A percentile compares a stretch with the other conserved stretches of the same genome.
These are phyloP conservation scores for Chaetodon auriga DNA, from an alignment of 2,113 vertebrate species.

Conservation along the genomic window DNA sequence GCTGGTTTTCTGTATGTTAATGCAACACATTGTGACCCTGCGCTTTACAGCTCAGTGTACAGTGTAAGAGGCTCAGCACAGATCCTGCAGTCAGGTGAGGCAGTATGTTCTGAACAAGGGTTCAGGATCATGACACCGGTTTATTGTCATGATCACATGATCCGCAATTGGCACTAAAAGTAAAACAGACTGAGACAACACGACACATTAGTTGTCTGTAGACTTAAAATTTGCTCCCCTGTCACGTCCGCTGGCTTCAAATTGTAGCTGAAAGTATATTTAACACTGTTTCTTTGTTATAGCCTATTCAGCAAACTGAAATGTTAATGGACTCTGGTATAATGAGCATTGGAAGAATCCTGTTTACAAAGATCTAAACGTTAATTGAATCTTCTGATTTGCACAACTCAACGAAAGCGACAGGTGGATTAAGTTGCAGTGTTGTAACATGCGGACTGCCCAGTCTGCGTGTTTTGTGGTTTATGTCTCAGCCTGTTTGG, in stretches of 20 bases:
- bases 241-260: neutral
- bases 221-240: neutral
- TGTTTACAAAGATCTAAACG: neutral
- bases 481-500: neutral
- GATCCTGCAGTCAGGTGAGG: slow-evolving; percentile 9
- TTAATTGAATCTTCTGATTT: neutral
- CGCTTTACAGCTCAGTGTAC: neutral
- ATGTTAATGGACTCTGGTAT: neutral
- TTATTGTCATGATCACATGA: slow-evolving; percentile 34
- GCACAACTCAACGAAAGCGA: neutral
- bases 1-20: neutral
- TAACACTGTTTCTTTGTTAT: neutral
- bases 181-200: neutral
- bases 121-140: slow-evolving; percentile 37
- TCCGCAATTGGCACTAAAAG: neutral
- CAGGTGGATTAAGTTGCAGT: no score
- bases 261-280: neutral
- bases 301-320: neutral
- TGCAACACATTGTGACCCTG: neutral
- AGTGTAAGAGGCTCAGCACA: slow-evolving; percentile 4
- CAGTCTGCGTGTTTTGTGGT: neutral
- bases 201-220: neutral
- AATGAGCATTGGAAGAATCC: neutral
- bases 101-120: neutral
- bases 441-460: neutral